These are phyloP conservation scores for Martes flavigula DNA, from an alignment of 2,797 vertebrate genomes.

Conservation along the genomic window DNA sequence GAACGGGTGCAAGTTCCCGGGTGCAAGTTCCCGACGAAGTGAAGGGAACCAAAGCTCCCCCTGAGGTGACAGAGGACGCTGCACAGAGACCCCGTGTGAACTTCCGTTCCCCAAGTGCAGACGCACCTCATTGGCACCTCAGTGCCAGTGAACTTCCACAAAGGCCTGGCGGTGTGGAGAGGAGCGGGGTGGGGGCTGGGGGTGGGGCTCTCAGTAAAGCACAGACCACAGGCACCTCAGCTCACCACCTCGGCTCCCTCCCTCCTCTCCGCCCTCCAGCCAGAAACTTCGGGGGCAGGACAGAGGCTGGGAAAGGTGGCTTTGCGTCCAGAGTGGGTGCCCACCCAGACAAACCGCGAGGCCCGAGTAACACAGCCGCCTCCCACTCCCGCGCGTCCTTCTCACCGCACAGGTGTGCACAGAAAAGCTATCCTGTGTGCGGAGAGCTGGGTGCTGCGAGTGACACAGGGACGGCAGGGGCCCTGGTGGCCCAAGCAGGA, in stretches of 20 bases:
- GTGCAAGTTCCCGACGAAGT: rapidly evolving
- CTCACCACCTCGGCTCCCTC: background rate
- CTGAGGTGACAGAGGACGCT: rapidly evolving
- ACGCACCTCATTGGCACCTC: rapidly evolving
- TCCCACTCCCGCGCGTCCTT: rapidly evolving
- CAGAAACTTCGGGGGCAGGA: background rate
- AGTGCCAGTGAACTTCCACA: rapidly evolving
- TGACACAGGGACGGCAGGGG: background rate
- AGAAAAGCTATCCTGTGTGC: rapidly evolving
- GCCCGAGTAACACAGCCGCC: background rate
- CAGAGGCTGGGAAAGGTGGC: background rate
- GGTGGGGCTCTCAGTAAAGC: no score
- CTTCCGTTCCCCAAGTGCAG: background rate
- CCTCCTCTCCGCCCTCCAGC: background rate
- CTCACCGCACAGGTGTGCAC: no score
- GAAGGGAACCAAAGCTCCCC: background rate
- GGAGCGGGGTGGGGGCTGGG: no score
- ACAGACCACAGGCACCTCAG: rapidly evolving
- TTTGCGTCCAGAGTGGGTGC: rapidly evolving
- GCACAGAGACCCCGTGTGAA: rapidly evolving
- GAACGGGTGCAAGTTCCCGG: no score
- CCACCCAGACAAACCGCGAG: rapidly evolving
- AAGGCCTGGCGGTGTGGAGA: background rate
- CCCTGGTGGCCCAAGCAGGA: background rate
- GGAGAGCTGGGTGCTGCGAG: rapidly evolving